Conservation (phyloP, 2,113 vertebrate genomes). For the Rhinoptilus africanus region DNA sequence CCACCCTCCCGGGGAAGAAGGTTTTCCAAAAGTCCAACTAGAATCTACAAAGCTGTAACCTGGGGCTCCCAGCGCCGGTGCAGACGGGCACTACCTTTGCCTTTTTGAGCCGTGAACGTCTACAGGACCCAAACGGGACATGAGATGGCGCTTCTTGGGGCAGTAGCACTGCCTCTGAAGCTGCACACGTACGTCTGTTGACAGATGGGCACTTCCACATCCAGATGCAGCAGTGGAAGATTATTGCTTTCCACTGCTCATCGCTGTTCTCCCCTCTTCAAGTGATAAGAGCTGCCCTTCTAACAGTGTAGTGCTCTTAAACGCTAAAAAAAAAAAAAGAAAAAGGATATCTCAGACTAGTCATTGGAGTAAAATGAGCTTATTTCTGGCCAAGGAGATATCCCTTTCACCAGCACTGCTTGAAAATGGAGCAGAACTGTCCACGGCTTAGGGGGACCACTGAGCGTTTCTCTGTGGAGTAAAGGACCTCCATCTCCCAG, state of each 20-base stretch:
- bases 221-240: background rate
- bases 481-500: background rate
- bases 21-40: background rate
- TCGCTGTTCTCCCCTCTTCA: background rate
- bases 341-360: background rate
- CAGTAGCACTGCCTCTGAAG: background rate
- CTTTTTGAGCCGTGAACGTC: background rate
- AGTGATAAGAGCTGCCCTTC: background rate
- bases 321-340: background rate
- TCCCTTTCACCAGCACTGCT: background rate
- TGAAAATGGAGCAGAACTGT: background rate
- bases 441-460: background rate
- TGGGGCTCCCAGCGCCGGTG: background rate
- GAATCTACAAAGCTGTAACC: background rate
- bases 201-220: background rate
- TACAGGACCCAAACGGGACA: background rate
- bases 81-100: rapidly evolving
- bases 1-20: background rate
- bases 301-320: background rate
- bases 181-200: background rate
- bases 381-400: background rate
- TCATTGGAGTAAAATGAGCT: background rate
- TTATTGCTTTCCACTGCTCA: background rate
- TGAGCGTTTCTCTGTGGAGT: background rate
- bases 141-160: background rate